Percentiles rank a stretch among this genome's conserved stretches.
Evolutionary conservation across 2,797 vertebrate genomes (phyloP).

Genomic region (Adelosebastes latens): DNA sequence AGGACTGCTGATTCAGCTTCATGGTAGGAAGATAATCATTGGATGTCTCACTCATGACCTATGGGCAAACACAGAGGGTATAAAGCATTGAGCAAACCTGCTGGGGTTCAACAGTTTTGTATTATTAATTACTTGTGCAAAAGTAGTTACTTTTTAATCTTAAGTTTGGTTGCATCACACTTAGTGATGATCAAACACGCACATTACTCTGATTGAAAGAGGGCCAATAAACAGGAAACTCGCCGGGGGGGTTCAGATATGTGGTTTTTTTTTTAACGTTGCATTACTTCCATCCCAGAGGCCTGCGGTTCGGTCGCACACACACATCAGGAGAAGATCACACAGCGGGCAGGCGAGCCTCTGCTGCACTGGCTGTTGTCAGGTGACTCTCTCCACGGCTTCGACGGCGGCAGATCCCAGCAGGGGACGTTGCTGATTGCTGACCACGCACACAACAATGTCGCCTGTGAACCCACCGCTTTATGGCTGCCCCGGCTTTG

Average conservation of each 20-base stretch:
- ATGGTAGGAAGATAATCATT: slow-evolving; percentile 17
- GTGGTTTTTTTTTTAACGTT: slow-evolving; percentile 14
- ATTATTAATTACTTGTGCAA: slow-evolving; percentile 48
- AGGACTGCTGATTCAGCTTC: slow-evolving; percentile 27
- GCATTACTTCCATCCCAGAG: slow-evolving; percentile 55
- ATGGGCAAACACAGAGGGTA: not conserved
- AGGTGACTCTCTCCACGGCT: slow-evolving; percentile 77
- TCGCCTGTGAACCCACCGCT: slow-evolving; percentile 77
- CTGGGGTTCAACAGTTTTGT: slow-evolving; percentile 23
- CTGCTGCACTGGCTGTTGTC: slow-evolving; percentile 68
- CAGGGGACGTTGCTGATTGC: slow-evolving; percentile 80
- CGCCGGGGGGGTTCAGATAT: slow-evolving; percentile 38
- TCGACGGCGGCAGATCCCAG: slow-evolving; percentile 73
- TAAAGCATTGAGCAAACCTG: slow-evolving; percentile 23
- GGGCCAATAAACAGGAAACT: slow-evolving; percentile 58
- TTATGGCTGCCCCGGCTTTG: slow-evolving; percentile 75
- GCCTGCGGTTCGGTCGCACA: slow-evolving; percentile 53
- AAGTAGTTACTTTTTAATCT: slow-evolving; percentile 42
- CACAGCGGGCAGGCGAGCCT: slow-evolving; percentile 66
- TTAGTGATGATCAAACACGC: slow-evolving; percentile 46
- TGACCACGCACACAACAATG: slow-evolving; percentile 81
- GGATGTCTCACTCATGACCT: slow-evolving; percentile 9
- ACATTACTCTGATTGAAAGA: slow-evolving; percentile 56
- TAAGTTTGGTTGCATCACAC: slow-evolving; percentile 47
- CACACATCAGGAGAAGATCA: slow-evolving; percentile 75